Conservation (phyloP, 2,797 vertebrate species). For the Oreonectes daqikongensis region DNA sequence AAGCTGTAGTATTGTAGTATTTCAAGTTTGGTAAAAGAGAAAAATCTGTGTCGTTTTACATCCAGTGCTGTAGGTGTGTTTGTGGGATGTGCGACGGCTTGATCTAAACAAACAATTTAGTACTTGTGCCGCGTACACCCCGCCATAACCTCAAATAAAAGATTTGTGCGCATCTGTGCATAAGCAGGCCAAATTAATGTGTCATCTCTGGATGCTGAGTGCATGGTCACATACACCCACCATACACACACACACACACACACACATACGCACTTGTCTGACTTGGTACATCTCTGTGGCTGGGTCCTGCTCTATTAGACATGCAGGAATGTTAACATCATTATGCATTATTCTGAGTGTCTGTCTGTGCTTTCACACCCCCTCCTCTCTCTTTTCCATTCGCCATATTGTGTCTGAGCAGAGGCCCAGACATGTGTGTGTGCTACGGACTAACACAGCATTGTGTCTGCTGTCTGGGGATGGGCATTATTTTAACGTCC, state of each 20-base stretch:
- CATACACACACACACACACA: slow-evolving; percentile 25
- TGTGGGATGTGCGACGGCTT: neutral
- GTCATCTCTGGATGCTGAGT: slow-evolving; percentile 53
- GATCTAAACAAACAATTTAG: neutral
- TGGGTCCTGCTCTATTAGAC: slow-evolving; percentile 85
- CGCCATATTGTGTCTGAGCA: slow-evolving; percentile 79
- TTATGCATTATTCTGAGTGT: slow-evolving; percentile 90
- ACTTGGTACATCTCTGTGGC: slow-evolving; percentile 62
- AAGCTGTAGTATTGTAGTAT: neutral
- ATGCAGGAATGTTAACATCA: slow-evolving; percentile 93
- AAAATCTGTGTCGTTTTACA: neutral
- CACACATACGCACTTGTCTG: slow-evolving; percentile 41
- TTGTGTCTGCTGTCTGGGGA: slow-evolving; percentile 61
- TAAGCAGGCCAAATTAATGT: slow-evolving; percentile 52
- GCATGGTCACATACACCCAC: slow-evolving; percentile 58
- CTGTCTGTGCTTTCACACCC: slow-evolving; percentile 72
- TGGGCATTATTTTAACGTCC: slow-evolving; percentile 74
- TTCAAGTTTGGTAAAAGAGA: neutral
- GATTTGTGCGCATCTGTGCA: slow-evolving; percentile 34
- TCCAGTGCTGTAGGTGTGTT: neutral
- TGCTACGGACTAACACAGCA: slow-evolving; percentile 64
- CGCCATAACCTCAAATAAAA: slow-evolving; percentile 28
- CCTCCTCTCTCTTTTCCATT: slow-evolving; percentile 64
- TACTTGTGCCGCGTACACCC: too few relatives aligned
- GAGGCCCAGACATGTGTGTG: slow-evolving; percentile 67